phyloP scores from a whole-genome alignment of 30 jellyfish, hydroid and myxozoan genomes.

The Aurelia sp. region DNA sequence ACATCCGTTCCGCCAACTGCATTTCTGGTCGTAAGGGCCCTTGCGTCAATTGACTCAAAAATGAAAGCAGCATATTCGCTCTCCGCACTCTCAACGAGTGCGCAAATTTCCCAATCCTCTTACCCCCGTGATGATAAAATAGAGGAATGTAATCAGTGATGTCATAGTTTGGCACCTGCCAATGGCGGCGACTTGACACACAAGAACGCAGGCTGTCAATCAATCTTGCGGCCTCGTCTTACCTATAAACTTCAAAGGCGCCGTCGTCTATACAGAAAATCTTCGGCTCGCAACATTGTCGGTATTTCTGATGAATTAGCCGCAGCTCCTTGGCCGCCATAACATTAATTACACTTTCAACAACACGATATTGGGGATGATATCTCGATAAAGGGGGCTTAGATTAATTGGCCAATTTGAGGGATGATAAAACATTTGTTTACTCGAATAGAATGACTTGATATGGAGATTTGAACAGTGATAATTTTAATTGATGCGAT shows the following conservation, averaged over 20 bases:
- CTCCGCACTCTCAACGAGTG: too few species aligned
- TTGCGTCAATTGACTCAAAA: too few species aligned
- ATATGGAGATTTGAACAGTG: too few species aligned
- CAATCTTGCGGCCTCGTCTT: slow-evolving; percentile 95
- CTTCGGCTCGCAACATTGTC: slow-evolving; percentile 80
- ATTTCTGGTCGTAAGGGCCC: too few species aligned
- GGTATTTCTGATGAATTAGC: slow-evolving; percentile 52
- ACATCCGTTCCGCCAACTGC: too few species aligned
- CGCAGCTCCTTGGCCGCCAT: slow-evolving; percentile 64
- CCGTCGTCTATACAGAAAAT: slow-evolving; percentile 92
- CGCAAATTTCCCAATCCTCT: too few species aligned
- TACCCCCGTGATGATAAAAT: slow-evolving; percentile 19
- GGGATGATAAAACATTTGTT: too few species aligned
- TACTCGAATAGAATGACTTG: too few species aligned
- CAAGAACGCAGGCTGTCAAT: slow-evolving; percentile 83
- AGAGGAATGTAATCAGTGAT: slow-evolving; percentile 85
- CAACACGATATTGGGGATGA: neutral
- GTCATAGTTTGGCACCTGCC: slow-evolving; percentile 99
- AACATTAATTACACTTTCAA: neutral
- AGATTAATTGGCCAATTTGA: slow-evolving; percentile 1
- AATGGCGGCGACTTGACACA: slow-evolving; percentile 94
- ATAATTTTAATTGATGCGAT: too few species aligned
- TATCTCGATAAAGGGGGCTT: too few species aligned
- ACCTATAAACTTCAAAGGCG: slow-evolving; percentile 82
- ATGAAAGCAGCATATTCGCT: too few species aligned